Base-by-base conservation (phyloP, 92 coral and sea anemone species). In the Virgularia gustaviana region DNA sequence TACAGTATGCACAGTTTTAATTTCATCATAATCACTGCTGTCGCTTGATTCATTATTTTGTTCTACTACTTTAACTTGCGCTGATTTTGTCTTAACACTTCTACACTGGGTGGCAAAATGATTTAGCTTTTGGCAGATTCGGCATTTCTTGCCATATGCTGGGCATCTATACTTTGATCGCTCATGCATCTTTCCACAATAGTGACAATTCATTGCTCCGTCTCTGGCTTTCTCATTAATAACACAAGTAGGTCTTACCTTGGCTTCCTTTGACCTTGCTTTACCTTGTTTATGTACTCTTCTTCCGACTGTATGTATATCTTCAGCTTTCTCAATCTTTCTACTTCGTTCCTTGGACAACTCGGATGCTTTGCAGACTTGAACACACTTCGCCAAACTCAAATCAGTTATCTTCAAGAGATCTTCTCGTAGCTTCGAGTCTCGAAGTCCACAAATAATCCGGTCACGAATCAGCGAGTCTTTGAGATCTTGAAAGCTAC, bases 361-460 rank as follows among this genome's bases (percentile, higher is more conserved):
- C 45, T 78, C 60, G 6, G 63, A 43, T 6, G 49, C 73, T 42
- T 73, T 62, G 18, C 79, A 72, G 30, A 79, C 65, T 22, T 61
- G 29, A 22, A 79, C 33, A 22, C 73, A 72, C 30, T 52, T 49
- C 23, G 70, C 73, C 4, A 77, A 75, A 58, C 53, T 64, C 41
- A 65, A 66, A 28, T 72, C 39, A 3, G 83, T 32, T 2, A 45
- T 78, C 38, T 79, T 71, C 28, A 79, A 36, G 31, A 79, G 49
- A 27, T 79, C 64, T 30, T 79, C 57, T 15, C 73, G 3, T 8
- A 79, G 45, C 28, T 47, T 60, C n/a, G 78, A 70, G 57, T 71
- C 72, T 20, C 63, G 83, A 49, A 71, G 68, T 19, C 66, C 83
- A 79, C 84, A 47, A 23, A 61, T 65, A 31, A 72, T 79, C 39